Evolutionary conservation across 37 sponge, comb jelly and placozoan species (phyloP), one percentile per base, ranked within the genome.

Genomic region (Crambe crambe): DNA sequence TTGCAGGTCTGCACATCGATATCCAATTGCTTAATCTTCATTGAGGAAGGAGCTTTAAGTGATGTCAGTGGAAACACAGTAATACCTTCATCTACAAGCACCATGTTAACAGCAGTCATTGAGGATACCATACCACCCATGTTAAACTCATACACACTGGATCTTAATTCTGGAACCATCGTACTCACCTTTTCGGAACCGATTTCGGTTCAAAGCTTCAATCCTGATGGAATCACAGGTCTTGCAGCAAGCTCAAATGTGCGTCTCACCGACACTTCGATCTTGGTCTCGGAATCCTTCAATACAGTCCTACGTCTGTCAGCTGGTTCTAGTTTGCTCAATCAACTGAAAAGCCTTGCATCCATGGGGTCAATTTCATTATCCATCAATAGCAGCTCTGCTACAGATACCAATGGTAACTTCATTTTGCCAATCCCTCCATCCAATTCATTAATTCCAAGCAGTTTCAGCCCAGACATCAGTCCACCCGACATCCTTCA

Each of bases 331-430:
- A 12, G 17, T 8, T 6, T 42, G 20, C 51, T 83, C 29, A 63
- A 59, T 35, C 9, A 73, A 2, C 15, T 83, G 32, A 83, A 83
- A 37, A 6, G 61, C 10, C 56, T 83, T 3, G 17, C 31, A 2
- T 61, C 37, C 2, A 70, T 25, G 1, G 68, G 71, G 9, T 44
- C 57, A 27, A 85, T 92, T 39, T 77, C 67, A 42, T 59, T 91
- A 30, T 57, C 81, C 51, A 38, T 86, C 9, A 40, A 32, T 0
- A 68, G 37, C 31, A 68, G 18, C 32, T 72, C 89, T 62, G 68
- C 81, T 30, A 12, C 38, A 22, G 96, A 95, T 73, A 85, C 85
- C 32, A 42, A 74, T 60, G 80, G 81, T 35, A 89, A 75, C n/a
- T 27, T 21, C 5, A 73, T 82, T 4, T 12, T 78, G 29, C 89